A percentile compares a stretch with the other conserved stretches of the same genome.
Conservation (phyloP, 2,888 invertebrate genomes). For the Acrocera orbiculus region DNA sequence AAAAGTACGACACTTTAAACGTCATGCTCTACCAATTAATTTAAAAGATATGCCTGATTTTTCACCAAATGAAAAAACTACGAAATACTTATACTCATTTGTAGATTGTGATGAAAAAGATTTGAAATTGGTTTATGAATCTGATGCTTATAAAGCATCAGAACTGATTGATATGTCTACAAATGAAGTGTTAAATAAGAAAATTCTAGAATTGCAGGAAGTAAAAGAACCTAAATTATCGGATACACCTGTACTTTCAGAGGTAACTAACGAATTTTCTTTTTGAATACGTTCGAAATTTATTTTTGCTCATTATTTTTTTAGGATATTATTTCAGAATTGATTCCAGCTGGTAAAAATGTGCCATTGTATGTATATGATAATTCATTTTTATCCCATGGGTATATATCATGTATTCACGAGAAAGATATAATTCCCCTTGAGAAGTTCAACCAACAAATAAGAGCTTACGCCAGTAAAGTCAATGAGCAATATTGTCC, state of each 20-base stretch:
- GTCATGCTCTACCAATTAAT: constrained; percentile 19
- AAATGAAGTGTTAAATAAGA: constrained; percentile 20
- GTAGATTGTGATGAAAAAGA: constrained; percentile 14
- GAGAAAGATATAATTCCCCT: too few relatives aligned
- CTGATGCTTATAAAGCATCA: constrained; percentile 13
- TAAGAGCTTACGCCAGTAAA: too few relatives aligned
- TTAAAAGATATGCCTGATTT: constrained; percentile 21
- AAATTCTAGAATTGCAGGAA: constrained; percentile 16
- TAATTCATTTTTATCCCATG: too few relatives aligned
- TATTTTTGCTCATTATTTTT: too few relatives aligned
- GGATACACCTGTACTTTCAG: constrained; percentile 14
- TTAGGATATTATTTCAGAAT: too few relatives aligned
- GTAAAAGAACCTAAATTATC: constrained; percentile 15
- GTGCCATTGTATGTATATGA: too few relatives aligned
- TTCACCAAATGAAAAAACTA: constrained; percentile 18
- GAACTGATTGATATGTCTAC: constrained; percentile 17
- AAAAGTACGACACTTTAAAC: constrained; percentile 15
- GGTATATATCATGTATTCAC: too few relatives aligned
- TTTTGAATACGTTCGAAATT: too few relatives aligned
- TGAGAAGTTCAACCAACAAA: too few relatives aligned
- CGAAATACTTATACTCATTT: constrained; percentile 17
- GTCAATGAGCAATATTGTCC: too few relatives aligned
- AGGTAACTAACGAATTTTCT: too few relatives aligned
- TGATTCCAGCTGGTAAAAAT: too few relatives aligned
- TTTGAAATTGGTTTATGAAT: constrained; percentile 18